Conservation (phyloP, 2,797 vertebrate species). For the Oreochromis grahami region DNA sequence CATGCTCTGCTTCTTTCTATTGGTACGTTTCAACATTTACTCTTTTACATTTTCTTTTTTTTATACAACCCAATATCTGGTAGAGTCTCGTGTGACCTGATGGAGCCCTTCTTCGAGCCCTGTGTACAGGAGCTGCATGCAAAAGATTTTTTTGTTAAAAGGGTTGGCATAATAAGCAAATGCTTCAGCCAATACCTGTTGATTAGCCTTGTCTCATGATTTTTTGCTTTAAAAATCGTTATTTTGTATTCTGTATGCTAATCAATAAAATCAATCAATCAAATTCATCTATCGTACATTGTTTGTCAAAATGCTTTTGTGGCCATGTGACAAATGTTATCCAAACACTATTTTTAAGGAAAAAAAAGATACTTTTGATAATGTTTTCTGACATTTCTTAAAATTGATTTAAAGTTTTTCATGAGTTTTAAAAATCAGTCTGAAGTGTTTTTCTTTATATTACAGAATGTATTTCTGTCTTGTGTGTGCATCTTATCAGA, state of each 20-base stretch:
- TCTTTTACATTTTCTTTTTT: background rate
- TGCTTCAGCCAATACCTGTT: no score
- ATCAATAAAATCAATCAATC: no score
- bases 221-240: no score
- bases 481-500: background rate
- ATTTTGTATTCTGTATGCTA: no score
- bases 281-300: background rate
- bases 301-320: background rate
- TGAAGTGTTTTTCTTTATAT: background rate
- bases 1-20: conserved; percentile 35
- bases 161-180: no score
- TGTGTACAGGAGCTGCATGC: no score
- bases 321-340: background rate
- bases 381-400: background rate
- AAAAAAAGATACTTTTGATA: background rate
- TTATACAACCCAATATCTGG: background rate
- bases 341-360: background rate
- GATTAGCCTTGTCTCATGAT: no score
- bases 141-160: no score
- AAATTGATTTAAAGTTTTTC: background rate
- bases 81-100: background rate
- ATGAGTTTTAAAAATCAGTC: background rate
- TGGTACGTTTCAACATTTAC: conserved; percentile 24
- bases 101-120: no score
- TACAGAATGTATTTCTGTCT: background rate